Evolutionary conservation across 2,113 vertebrate genomes (phyloP).

Genomic region (Syngnathoides biaculeatus): DNA sequence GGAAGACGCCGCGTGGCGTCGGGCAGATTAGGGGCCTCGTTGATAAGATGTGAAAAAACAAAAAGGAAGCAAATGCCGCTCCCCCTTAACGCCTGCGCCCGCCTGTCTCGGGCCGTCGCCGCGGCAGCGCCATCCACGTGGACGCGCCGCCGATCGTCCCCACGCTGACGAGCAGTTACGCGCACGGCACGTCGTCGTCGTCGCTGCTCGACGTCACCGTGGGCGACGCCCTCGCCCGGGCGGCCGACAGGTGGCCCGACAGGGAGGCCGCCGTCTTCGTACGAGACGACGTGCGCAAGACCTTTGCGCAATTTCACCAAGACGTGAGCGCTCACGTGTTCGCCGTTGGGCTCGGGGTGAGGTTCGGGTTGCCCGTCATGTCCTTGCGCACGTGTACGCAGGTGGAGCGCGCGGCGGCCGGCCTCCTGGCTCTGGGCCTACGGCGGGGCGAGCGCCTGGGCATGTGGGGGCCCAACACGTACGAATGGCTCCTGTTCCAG

Average conservation of each 20-base stretch:
- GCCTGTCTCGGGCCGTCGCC: neutral
- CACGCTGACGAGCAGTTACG: slow-evolving; percentile 76
- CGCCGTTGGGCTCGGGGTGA: too few species aligned
- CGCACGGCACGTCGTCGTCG: slow-evolving; percentile 65
- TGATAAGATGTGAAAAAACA: too few species aligned
- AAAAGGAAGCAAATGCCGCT: too few species aligned
- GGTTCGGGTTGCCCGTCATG: too few species aligned
- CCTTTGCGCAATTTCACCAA: slow-evolving; percentile 80
- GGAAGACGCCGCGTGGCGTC: too few species aligned
- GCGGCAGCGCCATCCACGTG: slow-evolving; percentile 68
- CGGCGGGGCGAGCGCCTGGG: slow-evolving; percentile 84
- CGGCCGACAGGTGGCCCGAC: slow-evolving; percentile 68
- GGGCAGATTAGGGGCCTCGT: too few species aligned
- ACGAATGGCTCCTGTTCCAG: slow-evolving; percentile 87
- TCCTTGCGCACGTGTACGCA: slow-evolving; percentile 33
- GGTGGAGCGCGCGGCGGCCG: slow-evolving; percentile 86
- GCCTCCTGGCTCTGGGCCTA: slow-evolving; percentile 86
- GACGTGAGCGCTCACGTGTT: slow-evolving; percentile 85
- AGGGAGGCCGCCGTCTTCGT: slow-evolving; percentile 75
- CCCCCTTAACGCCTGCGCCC: too few species aligned
- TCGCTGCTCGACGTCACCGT: slow-evolving; percentile 71
- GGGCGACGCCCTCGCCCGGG: slow-evolving; percentile 69
- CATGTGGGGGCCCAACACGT: slow-evolving; percentile 92
- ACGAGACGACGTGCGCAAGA: slow-evolving; percentile 76
- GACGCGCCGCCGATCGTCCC: slow-evolving; percentile 45